A percentile compares a stretch with the other conserved stretches of the same genome.
These are phyloP conservation scores for Limnodromus scolopaceus DNA, from an alignment of 2,797 vertebrate species.

Conservation along the genomic window DNA sequence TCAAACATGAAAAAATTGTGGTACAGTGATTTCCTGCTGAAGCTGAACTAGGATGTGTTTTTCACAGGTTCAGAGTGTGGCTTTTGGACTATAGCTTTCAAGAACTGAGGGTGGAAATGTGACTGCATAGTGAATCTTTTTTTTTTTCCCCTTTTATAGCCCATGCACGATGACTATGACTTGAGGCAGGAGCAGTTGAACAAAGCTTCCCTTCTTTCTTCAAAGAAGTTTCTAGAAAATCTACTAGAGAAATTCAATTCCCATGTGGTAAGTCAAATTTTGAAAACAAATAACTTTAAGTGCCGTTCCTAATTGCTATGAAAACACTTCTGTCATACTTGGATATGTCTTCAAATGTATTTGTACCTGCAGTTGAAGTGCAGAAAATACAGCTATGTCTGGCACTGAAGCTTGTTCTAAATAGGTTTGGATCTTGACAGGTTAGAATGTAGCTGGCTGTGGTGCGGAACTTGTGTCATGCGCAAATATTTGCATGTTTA, in stretches of 20 bases:
- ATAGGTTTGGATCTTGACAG: background rate
- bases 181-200: constrained; percentile 98
- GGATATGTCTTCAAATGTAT: background rate
- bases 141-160: constrained; percentile 76
- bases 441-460: background rate
- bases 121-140: background rate
- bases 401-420: background rate
- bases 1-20: background rate
- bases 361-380: background rate
- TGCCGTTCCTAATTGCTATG: background rate
- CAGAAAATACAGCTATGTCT: background rate
- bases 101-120: background rate
- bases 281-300: background rate
- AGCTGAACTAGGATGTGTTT: background rate
- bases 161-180: constrained; percentile 99
- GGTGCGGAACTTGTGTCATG: background rate
- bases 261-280: constrained; percentile 88
- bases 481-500: background rate
- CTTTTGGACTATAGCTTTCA: background rate
- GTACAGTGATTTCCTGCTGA: background rate
- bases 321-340: background rate
- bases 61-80: background rate
- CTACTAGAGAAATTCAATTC: constrained; percentile 99
- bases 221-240: constrained; percentile 99
- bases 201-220: constrained; percentile 98